Conservation (phyloP, 2,113 vertebrate species). For the Pelusios castaneus region DNA sequence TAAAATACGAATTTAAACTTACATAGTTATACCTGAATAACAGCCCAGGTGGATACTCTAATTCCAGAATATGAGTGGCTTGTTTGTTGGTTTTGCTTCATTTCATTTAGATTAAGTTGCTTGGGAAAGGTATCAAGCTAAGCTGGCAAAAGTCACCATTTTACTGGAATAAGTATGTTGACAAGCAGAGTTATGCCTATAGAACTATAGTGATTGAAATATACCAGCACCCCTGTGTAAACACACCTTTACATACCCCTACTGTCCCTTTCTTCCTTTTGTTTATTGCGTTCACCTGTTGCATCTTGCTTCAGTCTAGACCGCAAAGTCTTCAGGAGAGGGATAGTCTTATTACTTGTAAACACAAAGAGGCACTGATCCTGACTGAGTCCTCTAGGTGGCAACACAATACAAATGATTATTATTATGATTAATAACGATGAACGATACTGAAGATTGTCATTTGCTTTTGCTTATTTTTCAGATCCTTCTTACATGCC, state of each 20-base stretch:
- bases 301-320: background rate
- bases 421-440: background rate
- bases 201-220: background rate
- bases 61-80: background rate
- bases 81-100: background rate
- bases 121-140: background rate
- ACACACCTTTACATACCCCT: background rate
- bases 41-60: too few species aligned
- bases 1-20: background rate
- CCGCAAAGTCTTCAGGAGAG: background rate
- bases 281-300: background rate
- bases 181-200: background rate
- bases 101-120: background rate
- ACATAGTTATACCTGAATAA: background rate
- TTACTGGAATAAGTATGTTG: background rate
- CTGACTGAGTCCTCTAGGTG: background rate
- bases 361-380: accelerated
- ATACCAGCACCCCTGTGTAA: background rate
- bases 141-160: background rate
- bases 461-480: background rate
- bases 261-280: background rate
- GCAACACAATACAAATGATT: accelerated
- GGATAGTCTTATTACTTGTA: background rate
- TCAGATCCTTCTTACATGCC: background rate
- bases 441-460: background rate